phyloP scores from a whole-genome alignment of 2,113 vertebrate species.

The Limnothrissa miodon region DNA sequence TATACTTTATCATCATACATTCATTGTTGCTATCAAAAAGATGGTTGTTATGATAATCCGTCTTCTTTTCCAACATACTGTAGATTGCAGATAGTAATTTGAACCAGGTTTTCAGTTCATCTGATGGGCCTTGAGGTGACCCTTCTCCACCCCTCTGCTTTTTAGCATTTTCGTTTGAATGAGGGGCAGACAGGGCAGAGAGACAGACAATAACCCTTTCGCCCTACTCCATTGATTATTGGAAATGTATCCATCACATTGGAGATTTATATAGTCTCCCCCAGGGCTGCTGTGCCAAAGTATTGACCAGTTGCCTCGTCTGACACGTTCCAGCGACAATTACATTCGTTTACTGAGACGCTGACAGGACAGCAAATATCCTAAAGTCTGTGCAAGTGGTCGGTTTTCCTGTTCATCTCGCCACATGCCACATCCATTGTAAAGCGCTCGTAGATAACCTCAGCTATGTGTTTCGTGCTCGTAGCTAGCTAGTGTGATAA shows the following conservation, averaged over 20 bases:
- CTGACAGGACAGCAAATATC: not conserved
- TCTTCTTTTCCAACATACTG: not conserved
- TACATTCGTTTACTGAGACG: conserved; percentile 9
- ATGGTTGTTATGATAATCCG: not conserved
- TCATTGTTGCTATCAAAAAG: not conserved
- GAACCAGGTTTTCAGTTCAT: not conserved
- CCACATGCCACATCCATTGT: not conserved
- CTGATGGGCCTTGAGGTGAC: not conserved
- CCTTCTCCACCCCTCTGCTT: not conserved
- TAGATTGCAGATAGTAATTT: not conserved
- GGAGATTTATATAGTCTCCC: conserved; percentile 25
- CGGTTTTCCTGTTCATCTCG: not conserved
- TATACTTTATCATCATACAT: too few species aligned
- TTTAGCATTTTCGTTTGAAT: not conserved
- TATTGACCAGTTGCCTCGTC: conserved; percentile 18
- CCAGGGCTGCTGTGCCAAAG: conserved; percentile 29
- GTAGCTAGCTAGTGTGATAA: not conserved
- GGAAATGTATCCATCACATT: conserved; percentile 51
- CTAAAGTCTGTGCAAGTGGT: not conserved
- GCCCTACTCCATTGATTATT: conserved; percentile 50
- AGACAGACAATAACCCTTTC: conserved; percentile 42
- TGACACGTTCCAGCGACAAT: conserved; percentile 19
- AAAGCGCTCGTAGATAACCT: not conserved
- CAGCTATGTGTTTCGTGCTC: not conserved
- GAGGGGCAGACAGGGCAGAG: not conserved